Conservation (phyloP, 1,140 invertebrate genomes). For the Lepeophtheirus salmonis region DNA sequence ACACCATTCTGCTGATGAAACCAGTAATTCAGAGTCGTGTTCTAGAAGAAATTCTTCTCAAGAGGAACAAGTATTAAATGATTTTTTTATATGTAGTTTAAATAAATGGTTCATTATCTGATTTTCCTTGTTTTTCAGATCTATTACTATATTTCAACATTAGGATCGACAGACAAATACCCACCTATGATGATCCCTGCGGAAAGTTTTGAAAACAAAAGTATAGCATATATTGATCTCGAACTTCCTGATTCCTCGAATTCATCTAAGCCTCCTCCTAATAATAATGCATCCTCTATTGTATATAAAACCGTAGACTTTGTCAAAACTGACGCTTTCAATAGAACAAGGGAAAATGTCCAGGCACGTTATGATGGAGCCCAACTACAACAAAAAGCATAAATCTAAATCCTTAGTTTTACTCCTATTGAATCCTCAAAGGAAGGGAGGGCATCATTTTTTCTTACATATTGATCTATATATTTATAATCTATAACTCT, state of each 20-base stretch:
- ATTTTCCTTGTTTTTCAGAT: neutral
- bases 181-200: neutral
- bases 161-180: neutral
- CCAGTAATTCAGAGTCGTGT: neutral
- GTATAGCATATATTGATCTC: neutral
- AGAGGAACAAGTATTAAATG: neutral
- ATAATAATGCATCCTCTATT: slow-evolving; percentile 28
- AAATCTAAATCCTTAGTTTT: too few relatives aligned
- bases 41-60: neutral
- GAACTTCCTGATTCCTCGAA: neutral
- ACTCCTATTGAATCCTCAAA: too few relatives aligned
- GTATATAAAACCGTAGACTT: slow-evolving; percentile 80
- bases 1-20: neutral
- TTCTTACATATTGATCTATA: too few relatives aligned
- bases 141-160: neutral
- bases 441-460: too few relatives aligned
- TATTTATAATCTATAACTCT: too few relatives aligned
- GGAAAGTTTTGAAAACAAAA: neutral
- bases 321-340: slow-evolving; percentile 72
- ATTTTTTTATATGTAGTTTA: slow-evolving; percentile 1
- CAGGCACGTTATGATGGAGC: slow-evolving; percentile 30
- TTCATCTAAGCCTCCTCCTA: neutral
- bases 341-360: slow-evolving; percentile 57
- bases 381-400: too few relatives aligned
- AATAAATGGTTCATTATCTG: too few relatives aligned